Evolutionary conservation across 1,140 invertebrate genomes (phyloP).

Genomic region (Drosophila tristis): DNA sequence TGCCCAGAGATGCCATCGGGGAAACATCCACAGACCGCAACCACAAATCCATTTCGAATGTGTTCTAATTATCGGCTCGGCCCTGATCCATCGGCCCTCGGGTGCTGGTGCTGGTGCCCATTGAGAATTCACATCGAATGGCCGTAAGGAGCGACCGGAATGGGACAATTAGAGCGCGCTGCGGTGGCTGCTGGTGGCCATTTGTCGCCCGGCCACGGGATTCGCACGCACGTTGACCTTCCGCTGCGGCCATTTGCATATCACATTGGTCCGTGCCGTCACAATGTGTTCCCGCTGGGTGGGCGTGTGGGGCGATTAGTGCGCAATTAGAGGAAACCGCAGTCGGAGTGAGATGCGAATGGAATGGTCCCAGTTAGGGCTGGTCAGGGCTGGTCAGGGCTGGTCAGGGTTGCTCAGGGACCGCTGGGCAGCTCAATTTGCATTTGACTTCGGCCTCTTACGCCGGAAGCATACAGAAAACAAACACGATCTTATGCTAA

Average conservation of each 20-base stretch:
- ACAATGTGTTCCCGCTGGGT: slow-evolving; percentile 48
- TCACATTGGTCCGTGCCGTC: slow-evolving; percentile 44
- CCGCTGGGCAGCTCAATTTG: slow-evolving; percentile 55
- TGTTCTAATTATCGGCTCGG: slow-evolving; percentile 68
- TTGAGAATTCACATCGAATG: slow-evolving; percentile 48
- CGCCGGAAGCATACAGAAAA: not conserved
- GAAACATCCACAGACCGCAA: slow-evolving; percentile 19
- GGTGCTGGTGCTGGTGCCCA: not conserved
- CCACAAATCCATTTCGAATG: slow-evolving; percentile 68
- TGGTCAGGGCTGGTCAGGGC: slow-evolving; percentile 1
- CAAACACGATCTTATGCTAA: slow-evolving; percentile 39
- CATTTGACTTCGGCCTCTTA: slow-evolving; percentile 49
- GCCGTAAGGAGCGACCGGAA: slow-evolving; percentile 44
- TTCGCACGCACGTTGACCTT: slow-evolving; percentile 83
- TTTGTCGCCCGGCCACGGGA: slow-evolving; percentile 59
- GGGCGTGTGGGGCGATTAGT: slow-evolving; percentile 65
- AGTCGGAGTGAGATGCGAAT: slow-evolving; percentile 30
- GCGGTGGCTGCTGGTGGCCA: slow-evolving; percentile 53
- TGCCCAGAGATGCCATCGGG: slow-evolving; percentile 16
- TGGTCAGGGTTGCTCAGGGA: no score
- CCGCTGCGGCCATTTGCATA: slow-evolving; percentile 76
- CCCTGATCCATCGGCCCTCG: slow-evolving; percentile 7
- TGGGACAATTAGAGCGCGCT: slow-evolving; percentile 67
- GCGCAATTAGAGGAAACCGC: slow-evolving; percentile 64
- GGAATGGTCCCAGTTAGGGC: slow-evolving; percentile 8